Conservation (phyloP, 2,797 vertebrate species). For the Distichodus sexfasciatus region DNA sequence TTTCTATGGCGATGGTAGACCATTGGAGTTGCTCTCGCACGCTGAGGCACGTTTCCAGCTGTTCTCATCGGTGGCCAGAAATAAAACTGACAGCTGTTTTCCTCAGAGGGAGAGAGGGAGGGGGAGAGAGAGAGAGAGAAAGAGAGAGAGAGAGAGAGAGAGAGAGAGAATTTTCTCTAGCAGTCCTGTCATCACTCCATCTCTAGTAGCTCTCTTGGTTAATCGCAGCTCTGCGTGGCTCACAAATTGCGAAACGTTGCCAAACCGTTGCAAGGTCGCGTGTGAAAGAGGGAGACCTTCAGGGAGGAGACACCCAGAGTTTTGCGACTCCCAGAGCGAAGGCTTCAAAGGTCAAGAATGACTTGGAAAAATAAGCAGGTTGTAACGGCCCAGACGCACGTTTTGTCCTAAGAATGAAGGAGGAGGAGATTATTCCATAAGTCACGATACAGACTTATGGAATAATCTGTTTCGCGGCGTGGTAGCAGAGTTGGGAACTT, state of each 20-base stretch:
- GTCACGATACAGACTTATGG: too few relatives aligned
- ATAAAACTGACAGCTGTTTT: conserved; percentile 70
- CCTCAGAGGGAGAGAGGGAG: conserved; percentile 49
- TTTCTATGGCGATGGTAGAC: conserved; percentile 58
- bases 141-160: too few relatives aligned
- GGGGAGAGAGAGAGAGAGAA: too few relatives aligned
- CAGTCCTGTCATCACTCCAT: conserved; percentile 41
- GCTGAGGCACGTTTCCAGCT: conserved; percentile 59
- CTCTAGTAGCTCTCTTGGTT: conserved; percentile 38
- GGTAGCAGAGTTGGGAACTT: too few relatives aligned
- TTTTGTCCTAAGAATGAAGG: neutral
- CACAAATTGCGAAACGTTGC: neutral
- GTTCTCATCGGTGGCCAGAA: conserved; percentile 55
- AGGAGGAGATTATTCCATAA: too few relatives aligned
- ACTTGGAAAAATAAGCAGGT: neutral
- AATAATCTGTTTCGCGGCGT: too few relatives aligned
- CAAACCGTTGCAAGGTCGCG: conserved; percentile 2
- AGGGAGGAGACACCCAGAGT: neutral
- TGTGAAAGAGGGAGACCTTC: neutral
- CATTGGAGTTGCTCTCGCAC: conserved; percentile 62
- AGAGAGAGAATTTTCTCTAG: too few relatives aligned
- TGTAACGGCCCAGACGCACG: too few relatives aligned
- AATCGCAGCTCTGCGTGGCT: conserved; percentile 32
- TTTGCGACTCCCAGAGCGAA: too few relatives aligned
- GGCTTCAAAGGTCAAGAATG: neutral